phyloP scores from a whole-genome alignment of 2,113 vertebrate species.

The Collichthys lucidus region DNA sequence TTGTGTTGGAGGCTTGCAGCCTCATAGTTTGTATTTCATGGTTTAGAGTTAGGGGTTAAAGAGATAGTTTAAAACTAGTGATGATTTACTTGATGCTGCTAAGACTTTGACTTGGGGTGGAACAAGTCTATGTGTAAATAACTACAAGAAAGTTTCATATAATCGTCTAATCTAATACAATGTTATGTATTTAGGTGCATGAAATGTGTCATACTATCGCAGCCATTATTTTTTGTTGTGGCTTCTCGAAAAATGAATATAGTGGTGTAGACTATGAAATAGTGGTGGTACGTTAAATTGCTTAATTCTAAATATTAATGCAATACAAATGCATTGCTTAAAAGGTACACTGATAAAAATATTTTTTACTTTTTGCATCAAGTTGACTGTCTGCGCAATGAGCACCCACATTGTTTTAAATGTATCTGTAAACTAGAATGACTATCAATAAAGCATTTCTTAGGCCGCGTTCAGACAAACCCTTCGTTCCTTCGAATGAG shows the following conservation, averaged over 20 bases:
- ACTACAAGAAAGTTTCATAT: not conserved
- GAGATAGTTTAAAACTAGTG: not conserved
- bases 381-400: not conserved
- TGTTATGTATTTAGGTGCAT: not conserved
- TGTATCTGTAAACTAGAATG: not conserved
- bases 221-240: not conserved
- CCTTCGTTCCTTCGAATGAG: too few species aligned
- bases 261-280: too few species aligned
- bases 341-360: not conserved
- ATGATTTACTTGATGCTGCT: not conserved
- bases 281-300: not conserved
- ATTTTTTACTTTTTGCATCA: not conserved
- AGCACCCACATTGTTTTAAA: conserved; percentile 3
- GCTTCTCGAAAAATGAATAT: too few species aligned
- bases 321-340: not conserved
- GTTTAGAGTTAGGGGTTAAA: not conserved
- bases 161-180: not conserved
- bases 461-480: not conserved
- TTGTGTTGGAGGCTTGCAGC: not conserved
- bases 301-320: not conserved
- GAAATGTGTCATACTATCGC: not conserved
- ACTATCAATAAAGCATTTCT: not conserved
- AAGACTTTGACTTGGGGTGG: not conserved
- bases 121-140: not conserved
- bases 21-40: not conserved